Conservation (phyloP, 2,113 vertebrate species). For the Oncorhynchus masou region DNA sequence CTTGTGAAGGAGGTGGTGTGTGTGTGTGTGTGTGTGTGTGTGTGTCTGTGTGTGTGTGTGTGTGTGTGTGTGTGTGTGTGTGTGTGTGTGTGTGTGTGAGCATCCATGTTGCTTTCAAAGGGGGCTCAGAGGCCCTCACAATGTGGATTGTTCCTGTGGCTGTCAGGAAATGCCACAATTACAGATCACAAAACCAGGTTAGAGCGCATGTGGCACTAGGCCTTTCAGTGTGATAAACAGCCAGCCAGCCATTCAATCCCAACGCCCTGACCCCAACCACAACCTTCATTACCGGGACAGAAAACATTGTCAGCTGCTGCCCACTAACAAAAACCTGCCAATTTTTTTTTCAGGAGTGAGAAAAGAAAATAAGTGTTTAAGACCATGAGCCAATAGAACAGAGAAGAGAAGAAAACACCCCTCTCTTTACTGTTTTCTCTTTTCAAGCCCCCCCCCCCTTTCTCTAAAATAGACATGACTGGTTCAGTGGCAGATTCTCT, state of each 20-base stretch:
- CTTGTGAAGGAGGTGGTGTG: slow-evolving; percentile 34
- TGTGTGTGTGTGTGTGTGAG: too few species aligned
- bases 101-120: slow-evolving; percentile 18
- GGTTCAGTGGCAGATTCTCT: too few species aligned
- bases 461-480: not conserved
- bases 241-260: slow-evolving; percentile 74
- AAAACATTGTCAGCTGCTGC: slow-evolving; percentile 81
- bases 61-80: too few species aligned
- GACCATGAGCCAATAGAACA: slow-evolving; percentile 73
- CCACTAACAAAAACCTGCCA: slow-evolving; percentile 82
- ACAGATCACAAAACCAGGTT: slow-evolving; percentile 80
- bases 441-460: too few species aligned
- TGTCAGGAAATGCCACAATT: slow-evolving; percentile 82
- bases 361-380: slow-evolving; percentile 72
- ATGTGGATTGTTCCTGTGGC: slow-evolving; percentile 74
- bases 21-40: not conserved
- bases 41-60: too few species aligned
- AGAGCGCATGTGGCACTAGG: slow-evolving; percentile 75
- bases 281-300: slow-evolving; percentile 79
- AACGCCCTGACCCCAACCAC: slow-evolving; percentile 76
- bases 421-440: not conserved
- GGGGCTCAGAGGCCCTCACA: slow-evolving; percentile 59
- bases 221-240: slow-evolving; percentile 75
- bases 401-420: slow-evolving; percentile 36
- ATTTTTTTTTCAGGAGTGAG: slow-evolving; percentile 66